Conservation (phyloP, 2,113 vertebrate genomes). For the Donacobius atricapilla region DNA sequence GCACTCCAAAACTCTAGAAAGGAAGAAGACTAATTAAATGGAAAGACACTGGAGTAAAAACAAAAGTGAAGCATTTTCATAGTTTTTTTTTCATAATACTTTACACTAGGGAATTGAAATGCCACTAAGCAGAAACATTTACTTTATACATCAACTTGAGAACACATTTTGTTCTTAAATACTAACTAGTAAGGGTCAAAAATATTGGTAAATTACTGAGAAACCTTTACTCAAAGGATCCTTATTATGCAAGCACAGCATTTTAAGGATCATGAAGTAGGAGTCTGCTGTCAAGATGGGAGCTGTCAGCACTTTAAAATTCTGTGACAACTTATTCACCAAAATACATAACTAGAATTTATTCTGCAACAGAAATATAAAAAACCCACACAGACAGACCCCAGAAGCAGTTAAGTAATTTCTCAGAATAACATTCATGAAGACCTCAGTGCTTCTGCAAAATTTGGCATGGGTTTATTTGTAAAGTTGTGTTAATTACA, state of each 20-base stretch:
- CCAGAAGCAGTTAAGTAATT: not conserved
- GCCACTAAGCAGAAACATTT: not conserved
- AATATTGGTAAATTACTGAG: not conserved
- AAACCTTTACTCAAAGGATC: not conserved
- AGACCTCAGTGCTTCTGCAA: not conserved
- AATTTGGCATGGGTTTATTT: not conserved
- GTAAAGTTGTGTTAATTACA: not conserved
- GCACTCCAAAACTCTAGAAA: conserved; percentile 90
- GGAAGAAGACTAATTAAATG: not conserved
- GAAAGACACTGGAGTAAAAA: not conserved
- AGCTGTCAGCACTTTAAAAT: conserved; percentile 25
- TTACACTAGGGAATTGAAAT: not conserved
- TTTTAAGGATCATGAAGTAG: not conserved
- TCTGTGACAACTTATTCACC: conserved; percentile 1
- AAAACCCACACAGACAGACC: not conserved
- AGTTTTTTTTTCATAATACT: not conserved
- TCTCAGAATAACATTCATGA: not conserved
- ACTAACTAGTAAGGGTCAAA: not conserved
- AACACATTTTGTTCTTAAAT: not conserved
- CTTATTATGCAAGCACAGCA: not conserved
- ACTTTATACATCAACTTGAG: not conserved
- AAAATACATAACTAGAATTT: not conserved
- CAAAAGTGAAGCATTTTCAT: not conserved
- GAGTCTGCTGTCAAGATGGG: conserved; percentile 10
- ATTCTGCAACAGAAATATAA: not conserved